phyloP scores from a whole-genome alignment of 1,140 invertebrate species.

The Habropoda laboriosa region DNA sequence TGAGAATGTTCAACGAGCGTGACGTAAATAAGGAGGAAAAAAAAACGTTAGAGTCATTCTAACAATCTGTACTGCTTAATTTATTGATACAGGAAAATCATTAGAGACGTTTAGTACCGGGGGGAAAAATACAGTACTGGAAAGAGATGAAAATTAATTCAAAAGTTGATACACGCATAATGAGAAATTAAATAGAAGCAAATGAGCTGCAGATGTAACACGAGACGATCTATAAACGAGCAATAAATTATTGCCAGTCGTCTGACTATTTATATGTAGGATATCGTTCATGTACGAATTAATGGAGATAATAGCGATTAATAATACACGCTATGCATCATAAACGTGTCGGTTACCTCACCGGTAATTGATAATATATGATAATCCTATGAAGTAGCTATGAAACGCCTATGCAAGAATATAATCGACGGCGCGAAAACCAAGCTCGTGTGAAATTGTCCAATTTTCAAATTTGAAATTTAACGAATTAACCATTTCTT shows the following conservation, averaged over 20 bases:
- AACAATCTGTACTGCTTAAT: too few relatives aligned
- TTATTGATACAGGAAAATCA: too few relatives aligned
- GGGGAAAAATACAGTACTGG: too few relatives aligned
- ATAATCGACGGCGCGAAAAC: too few relatives aligned
- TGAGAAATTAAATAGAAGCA: background rate
- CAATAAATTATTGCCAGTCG: background rate
- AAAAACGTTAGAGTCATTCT: too few relatives aligned
- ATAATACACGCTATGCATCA: background rate
- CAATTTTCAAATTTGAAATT: too few relatives aligned
- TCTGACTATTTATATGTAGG: slow-evolving; percentile 2
- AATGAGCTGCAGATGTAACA: background rate
- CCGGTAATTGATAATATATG: slow-evolving; percentile 14
- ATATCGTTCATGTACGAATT: slow-evolving; percentile 1
- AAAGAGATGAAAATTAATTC: background rate
- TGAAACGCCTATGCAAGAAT: too few relatives aligned
- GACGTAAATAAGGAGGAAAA: too few relatives aligned
- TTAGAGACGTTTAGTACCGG: too few relatives aligned
- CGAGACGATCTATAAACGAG: background rate
- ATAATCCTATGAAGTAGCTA: background rate
- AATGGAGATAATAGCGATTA: slow-evolving; percentile 15
- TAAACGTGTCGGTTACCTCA: background rate
- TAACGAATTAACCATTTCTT: too few relatives aligned
- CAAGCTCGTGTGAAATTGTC: too few relatives aligned
- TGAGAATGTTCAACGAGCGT: too few relatives aligned
- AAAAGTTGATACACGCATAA: background rate